A percentile compares a stretch with the other conserved stretches of the same genome.
Evolutionary conservation across 2,888 invertebrate genomes (phyloP).

Genomic region (Thymelicus acteon): DNA sequence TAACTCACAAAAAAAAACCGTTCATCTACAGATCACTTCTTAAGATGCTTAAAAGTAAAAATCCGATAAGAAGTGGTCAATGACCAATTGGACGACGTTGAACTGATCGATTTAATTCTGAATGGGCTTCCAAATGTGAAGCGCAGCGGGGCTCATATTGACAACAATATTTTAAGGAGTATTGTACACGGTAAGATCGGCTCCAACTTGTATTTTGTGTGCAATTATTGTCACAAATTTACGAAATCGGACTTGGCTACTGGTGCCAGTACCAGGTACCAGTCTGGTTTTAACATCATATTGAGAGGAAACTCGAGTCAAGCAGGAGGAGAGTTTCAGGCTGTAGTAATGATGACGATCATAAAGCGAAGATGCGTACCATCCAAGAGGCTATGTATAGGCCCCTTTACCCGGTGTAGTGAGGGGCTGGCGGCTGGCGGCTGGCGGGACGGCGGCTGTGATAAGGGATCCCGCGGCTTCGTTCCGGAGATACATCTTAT

Average conservation of each 20-base stretch:
- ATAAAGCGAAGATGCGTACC: too few species aligned
- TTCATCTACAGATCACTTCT: background rate
- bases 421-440: background rate
- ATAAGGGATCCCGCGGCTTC: conserved; percentile 22
- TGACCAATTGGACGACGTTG: background rate
- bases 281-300: too few species aligned
- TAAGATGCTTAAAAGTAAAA: background rate
- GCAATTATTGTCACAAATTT: too few species aligned
- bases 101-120: conserved; percentile 17
- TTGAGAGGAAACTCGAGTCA: too few species aligned
- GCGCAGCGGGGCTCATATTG: conserved; percentile 18
- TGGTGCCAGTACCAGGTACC: too few species aligned
- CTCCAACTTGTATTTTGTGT: too few species aligned
- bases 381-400: background rate
- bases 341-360: too few species aligned
- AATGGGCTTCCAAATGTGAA: conserved; percentile 15
- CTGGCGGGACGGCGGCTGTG: background rate
- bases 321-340: too few species aligned
- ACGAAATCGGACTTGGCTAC: too few species aligned
- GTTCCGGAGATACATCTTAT: conserved; percentile 15
- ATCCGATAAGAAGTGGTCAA: conserved; percentile 5
- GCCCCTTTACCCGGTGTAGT: background rate
- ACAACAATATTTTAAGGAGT: background rate
- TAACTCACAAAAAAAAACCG: background rate
- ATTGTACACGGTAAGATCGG: background rate